Conservation (phyloP, 2,797 vertebrate species). For the Acrocephalus scirpaceus region DNA sequence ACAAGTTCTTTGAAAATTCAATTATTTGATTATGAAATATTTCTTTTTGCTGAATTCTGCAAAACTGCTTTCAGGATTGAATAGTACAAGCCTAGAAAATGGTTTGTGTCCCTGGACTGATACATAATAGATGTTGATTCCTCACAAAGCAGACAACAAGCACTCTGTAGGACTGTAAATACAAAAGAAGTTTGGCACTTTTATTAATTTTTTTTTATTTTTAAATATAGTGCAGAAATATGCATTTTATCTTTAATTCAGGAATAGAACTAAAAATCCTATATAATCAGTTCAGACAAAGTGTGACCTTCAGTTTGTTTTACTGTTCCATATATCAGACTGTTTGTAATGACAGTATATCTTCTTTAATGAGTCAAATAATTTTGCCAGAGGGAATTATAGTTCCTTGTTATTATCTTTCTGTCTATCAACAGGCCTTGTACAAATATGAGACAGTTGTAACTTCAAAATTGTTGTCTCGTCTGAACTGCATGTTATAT, state of each 20-base stretch:
- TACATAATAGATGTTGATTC: conserved; percentile 61
- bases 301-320: conserved; percentile 47
- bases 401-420: not conserved
- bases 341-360: not conserved
- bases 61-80: conserved; percentile 48
- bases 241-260: conserved; percentile 28
- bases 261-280: not conserved
- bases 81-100: conserved; percentile 27
- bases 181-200: not conserved
- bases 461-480: conserved; percentile 37
- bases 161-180: conserved; percentile 46
- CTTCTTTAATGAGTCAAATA: conserved; percentile 51
- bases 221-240: not conserved
- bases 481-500: conserved; percentile 1
- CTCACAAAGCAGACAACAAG: conserved; percentile 56
- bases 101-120: conserved; percentile 54
- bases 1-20: conserved; percentile 42
- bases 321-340: not conserved
- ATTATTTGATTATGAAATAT: conserved; percentile 54
- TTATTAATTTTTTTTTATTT: not conserved
- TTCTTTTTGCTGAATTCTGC: conserved; percentile 49
- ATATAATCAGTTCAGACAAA: not conserved
- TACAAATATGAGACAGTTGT: not conserved
- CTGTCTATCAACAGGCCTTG: not conserved
- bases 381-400: conserved; percentile 41